phyloP scores from a whole-genome alignment of 2,888 invertebrate species.

The Drosophila quinaria region DNA sequence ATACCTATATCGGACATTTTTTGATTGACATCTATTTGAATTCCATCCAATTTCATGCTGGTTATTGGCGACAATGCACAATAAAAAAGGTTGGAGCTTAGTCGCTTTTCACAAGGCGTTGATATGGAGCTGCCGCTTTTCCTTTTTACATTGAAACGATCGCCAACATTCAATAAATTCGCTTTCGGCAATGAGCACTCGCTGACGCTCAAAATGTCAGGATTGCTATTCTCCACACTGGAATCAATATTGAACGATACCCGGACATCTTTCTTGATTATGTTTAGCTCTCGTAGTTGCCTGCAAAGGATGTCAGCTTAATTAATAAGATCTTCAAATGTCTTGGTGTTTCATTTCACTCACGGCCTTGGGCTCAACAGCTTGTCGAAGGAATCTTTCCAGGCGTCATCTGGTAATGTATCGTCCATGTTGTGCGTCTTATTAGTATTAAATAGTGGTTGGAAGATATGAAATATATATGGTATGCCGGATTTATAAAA shows the following conservation, averaged over 20 bases:
- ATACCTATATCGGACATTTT: conserved; percentile 24
- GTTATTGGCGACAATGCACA: conserved; percentile 82
- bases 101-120: conserved; percentile 67
- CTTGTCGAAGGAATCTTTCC: conserved; percentile 84
- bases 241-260: conserved; percentile 82
- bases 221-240: conserved; percentile 78
- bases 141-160: neutral
- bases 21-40: neutral
- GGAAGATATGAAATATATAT: conserved; percentile 17
- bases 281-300: conserved; percentile 69
- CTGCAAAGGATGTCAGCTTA: conserved; percentile 44
- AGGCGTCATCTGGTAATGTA: conserved; percentile 76
- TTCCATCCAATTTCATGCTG: conserved; percentile 54
- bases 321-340: neutral
- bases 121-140: conserved; percentile 59
- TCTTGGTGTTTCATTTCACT: conserved; percentile 25
- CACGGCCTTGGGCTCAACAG: conserved; percentile 77
- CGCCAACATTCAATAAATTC: neutral
- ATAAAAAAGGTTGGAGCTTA: conserved; percentile 63
- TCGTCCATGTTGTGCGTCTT: conserved; percentile 48
- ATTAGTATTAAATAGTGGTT: neutral
- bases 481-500: neutral
- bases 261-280: conserved; percentile 73
- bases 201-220: conserved; percentile 18
- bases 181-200: conserved; percentile 13